Percentiles rank a stretch among this genome's conserved stretches.
phyloP scores from a whole-genome alignment of 1,140 invertebrate species.

The Ptiloglossa arizonensis region DNA sequence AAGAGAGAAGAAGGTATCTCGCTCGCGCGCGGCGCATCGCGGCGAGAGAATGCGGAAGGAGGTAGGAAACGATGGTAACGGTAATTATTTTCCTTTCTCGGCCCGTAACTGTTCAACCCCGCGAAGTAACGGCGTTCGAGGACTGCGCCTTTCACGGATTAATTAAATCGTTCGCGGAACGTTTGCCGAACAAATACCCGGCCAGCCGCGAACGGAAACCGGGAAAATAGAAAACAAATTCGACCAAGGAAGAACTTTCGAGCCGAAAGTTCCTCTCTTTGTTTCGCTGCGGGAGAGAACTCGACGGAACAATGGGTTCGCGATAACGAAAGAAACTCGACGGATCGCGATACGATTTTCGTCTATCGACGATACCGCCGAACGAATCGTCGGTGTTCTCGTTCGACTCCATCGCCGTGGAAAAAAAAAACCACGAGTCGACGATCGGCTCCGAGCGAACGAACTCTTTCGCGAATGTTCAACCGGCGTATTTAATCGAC shows the following conservation, averaged over 20 bases:
- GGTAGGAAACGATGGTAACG: slow-evolving; percentile 61
- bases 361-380: slow-evolving; percentile 11
- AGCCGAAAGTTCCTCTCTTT: slow-evolving; percentile 6
- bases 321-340: slow-evolving; percentile 20
- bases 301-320: slow-evolving; percentile 19
- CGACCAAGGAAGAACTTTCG: slow-evolving; percentile 31
- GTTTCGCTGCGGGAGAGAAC: background rate
- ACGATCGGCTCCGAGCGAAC: too few species aligned
- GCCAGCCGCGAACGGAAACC: slow-evolving; percentile 5
- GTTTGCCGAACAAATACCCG: slow-evolving; percentile 51
- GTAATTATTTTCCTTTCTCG: slow-evolving; percentile 71
- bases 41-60: slow-evolving; percentile 33
- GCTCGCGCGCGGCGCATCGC: background rate
- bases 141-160: slow-evolving; percentile 70
- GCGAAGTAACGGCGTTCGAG: slow-evolving; percentile 55
- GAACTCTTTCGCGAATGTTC: too few species aligned
- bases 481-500: too few species aligned
- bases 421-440: too few species aligned
- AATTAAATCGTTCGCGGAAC: slow-evolving; percentile 72
- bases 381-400: slow-evolving; percentile 35
- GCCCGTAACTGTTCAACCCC: slow-evolving; percentile 55
- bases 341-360: slow-evolving; percentile 31
- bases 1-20: slow-evolving; percentile 13
- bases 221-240: slow-evolving; percentile 43
- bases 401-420: too few species aligned